Base-by-base conservation (phyloP, 2,113 vertebrate species). In the Synchiropus splendidus region DNA sequence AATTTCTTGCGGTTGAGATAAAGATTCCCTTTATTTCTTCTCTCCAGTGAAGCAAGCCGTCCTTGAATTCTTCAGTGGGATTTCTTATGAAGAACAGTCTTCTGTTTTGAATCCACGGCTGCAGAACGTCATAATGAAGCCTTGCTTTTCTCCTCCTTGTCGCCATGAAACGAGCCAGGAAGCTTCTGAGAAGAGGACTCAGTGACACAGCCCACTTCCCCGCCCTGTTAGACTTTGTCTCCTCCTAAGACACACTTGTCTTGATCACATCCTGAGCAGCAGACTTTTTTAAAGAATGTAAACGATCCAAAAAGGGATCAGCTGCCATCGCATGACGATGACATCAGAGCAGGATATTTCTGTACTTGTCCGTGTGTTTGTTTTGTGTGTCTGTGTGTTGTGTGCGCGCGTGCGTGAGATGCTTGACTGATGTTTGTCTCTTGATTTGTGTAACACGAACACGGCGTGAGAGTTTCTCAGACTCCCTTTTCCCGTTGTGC, bases 401-500 rank as follows among this genome's bases (percentile, higher is more conserved):
- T 45, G 43, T 27, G 48, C 42, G 59, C 12, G 50, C 2, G 44
- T 2, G 55, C 21, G 37, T 70, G 71, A 30, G 48, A 6, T n/a
- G n/a, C n/a, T n/a, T n/a, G 36, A 48, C 61, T 67, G 42, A 16
- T 56, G 13, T 62, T 42, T 51, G 27, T 48, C 47, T 31, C 36
- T 41, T 54, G 44, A 35, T 64, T 41, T 69, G 51, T 78, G 61
- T 64, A 2, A 40, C 17, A 39, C 18, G 31, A 57, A 36, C 14
- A 27, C 51, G 32, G 54, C 48, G 12, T 64, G 48, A 51, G 34
- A 10, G 64, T 46, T 33, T 58, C 77, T 97, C 88, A 98, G 86
- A 83, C 85, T 76, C 58, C 59, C 51, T 57, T 81, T 89, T 89
- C 89, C 81, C 80, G 74, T 92, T 84, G 79, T 83, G 69, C 92